Conservation (phyloP, 2,113 vertebrate species). For the Rhegmatorhina hoffmannsi region DNA sequence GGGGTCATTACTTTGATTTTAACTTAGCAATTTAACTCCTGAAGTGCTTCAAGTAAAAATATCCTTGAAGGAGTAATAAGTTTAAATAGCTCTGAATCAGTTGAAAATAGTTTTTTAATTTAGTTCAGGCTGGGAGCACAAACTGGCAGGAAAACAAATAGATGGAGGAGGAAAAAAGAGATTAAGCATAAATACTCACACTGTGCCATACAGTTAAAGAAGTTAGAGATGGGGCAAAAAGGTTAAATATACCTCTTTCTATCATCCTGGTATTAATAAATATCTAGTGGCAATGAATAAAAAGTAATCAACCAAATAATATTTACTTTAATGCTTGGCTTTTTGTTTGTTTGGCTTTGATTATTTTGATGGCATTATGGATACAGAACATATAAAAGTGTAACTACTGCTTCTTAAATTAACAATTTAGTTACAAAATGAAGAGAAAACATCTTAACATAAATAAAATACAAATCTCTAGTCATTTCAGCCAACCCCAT, state of each 20-base stretch:
- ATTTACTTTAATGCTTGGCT: not conserved
- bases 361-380: not conserved
- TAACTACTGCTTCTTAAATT: conserved; percentile 12
- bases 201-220: not conserved
- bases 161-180: conserved; percentile 24
- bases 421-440: conserved; percentile 39
- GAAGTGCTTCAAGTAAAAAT: conserved; percentile 76
- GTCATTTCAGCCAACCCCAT: conserved; percentile 46
- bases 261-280: not conserved
- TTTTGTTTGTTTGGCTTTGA: not conserved
- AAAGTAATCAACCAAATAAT: not conserved
- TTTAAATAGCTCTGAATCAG: conserved; percentile 73
- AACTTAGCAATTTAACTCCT: conserved; percentile 74
- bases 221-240: not conserved
- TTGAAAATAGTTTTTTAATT: conserved; percentile 76
- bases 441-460: conserved; percentile 59
- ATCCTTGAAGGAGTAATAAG: conserved; percentile 71
- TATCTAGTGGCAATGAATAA: not conserved
- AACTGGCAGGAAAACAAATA: conserved; percentile 48
- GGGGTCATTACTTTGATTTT: conserved; percentile 81
- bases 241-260: not conserved
- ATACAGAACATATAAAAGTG: conserved; percentile 5
- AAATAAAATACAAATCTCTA: conserved; percentile 68
- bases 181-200: conserved; percentile 26
- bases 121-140: conserved; percentile 55